phyloP scores from a whole-genome alignment of 1,140 invertebrate genomes.

The Coelopa frigida region DNA sequence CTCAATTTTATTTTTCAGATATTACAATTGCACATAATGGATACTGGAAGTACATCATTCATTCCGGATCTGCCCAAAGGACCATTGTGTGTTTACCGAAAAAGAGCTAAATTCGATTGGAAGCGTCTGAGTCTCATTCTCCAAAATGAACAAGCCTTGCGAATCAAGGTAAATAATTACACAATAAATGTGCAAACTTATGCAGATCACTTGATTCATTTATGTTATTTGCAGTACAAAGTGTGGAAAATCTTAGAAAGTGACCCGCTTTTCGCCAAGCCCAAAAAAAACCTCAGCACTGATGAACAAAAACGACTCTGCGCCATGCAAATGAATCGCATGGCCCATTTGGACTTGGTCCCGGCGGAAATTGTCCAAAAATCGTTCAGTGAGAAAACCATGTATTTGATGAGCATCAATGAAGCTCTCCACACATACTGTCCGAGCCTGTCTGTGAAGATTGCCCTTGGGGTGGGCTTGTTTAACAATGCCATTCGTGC shows the following conservation, averaged over 20 bases:
- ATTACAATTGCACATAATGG: no score
- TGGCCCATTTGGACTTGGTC: constrained; percentile 52
- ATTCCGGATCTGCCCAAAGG: constrained; percentile 51
- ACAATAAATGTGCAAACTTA: no score
- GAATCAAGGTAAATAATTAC: constrained; percentile 57
- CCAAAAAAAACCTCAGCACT: constrained; percentile 51
- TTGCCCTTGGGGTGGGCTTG: constrained; percentile 58
- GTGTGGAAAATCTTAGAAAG: constrained; percentile 73
- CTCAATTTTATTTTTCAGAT: no score
- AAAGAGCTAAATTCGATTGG: constrained; percentile 70
- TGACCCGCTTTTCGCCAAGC: constrained; percentile 70
- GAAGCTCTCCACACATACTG: constrained; percentile 60
- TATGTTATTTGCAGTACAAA: constrained; percentile 61
- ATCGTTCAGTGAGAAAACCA: constrained; percentile 59
- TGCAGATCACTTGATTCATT: no score
- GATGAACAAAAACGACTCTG: constrained; percentile 64
- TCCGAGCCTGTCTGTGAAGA: constrained; percentile 62
- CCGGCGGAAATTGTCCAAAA: constrained; percentile 51
- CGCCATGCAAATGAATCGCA: constrained; percentile 54
- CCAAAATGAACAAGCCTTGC: constrained; percentile 62
- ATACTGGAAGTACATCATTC: constrained; percentile 47
- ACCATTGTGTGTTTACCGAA: constrained; percentile 65
- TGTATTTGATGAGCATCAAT: constrained; percentile 61
- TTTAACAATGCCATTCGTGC: constrained; percentile 62
- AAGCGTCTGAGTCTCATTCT: constrained; percentile 65